Percentiles rank a stretch among this genome's conserved stretches.
These are phyloP conservation scores for Rugalucina vietnamica DNA, from an alignment of 2,888 invertebrate genomes.

Conservation along the genomic window DNA sequence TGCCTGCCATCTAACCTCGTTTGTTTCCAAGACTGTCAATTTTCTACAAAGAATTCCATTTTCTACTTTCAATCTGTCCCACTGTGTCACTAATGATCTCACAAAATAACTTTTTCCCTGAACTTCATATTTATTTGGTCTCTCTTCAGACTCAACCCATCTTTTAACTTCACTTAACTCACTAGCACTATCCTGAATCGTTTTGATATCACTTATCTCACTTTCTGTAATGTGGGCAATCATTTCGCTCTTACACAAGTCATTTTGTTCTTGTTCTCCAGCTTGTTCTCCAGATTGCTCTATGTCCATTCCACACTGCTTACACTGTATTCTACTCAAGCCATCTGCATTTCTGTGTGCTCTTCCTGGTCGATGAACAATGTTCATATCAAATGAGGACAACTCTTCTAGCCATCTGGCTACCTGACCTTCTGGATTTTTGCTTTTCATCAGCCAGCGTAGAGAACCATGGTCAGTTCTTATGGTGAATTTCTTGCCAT, in stretches of 20 bases:
- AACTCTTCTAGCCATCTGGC: too few species aligned
- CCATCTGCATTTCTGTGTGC: slow-evolving; percentile 18
- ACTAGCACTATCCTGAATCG: not conserved
- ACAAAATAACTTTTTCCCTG: not conserved
- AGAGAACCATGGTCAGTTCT: slow-evolving; percentile 11
- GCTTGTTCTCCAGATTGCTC: not conserved
- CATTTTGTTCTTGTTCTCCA: too few species aligned
- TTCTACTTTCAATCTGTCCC: not conserved
- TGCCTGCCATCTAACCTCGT: not conserved
- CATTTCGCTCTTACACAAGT: too few species aligned
- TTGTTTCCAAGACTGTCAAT: slow-evolving; percentile 14
- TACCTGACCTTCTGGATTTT: too few species aligned
- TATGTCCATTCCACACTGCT: not conserved
- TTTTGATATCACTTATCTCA: not conserved
- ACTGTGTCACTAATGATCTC: slow-evolving; percentile 4
- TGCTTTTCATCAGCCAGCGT: not conserved
- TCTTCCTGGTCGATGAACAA: too few species aligned
- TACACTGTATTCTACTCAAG: not conserved
- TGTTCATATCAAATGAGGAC: too few species aligned
- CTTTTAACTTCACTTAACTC: not conserved
- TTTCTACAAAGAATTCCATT: slow-evolving; percentile 4
- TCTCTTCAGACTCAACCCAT: not conserved
- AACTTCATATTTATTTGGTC: not conserved
- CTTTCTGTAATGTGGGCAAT: not conserved
- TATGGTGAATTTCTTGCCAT: not conserved